phyloP scores from a whole-genome alignment of 2,888 invertebrate genomes.

The Pterostichus madidus region DNA sequence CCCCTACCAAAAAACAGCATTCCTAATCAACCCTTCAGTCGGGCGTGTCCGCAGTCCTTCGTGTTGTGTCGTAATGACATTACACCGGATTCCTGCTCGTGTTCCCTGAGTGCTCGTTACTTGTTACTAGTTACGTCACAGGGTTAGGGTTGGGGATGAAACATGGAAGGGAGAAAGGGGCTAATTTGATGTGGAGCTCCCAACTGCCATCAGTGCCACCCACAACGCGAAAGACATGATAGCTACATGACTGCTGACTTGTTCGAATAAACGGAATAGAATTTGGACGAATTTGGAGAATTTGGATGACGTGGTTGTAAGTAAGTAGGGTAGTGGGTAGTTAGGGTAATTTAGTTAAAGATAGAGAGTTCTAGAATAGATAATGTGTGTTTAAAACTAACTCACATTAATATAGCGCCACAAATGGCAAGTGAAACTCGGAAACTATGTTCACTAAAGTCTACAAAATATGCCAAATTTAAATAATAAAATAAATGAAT shows the following conservation, averaged over 20 bases:
- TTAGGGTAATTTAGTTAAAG: no score
- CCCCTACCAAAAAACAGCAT: no score
- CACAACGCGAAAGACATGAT: no score
- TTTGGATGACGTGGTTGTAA: no score
- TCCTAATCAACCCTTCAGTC: neutral
- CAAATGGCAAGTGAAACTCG: no score
- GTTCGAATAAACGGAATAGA: neutral
- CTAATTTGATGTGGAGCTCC: conserved; percentile 6
- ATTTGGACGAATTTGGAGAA: neutral
- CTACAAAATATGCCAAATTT: no score
- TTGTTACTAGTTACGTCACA: conserved; percentile 24
- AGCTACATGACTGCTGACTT: neutral
- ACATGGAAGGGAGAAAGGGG: neutral
- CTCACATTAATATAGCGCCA: no score
- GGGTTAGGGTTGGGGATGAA: neutral
- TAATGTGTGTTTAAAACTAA: no score
- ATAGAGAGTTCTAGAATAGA: no score
- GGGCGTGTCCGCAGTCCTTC: neutral
- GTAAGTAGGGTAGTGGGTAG: no score
- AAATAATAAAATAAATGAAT: no score
- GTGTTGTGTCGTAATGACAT: conserved; percentile 28
- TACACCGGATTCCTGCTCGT: conserved; percentile 13
- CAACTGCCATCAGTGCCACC: neutral
- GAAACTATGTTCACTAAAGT: no score
- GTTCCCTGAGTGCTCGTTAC: conserved; percentile 39